Evolutionary conservation across 37 sponge, comb jelly and placozoan species (phyloP).

Genomic region (Tethya wilhelma): DNA sequence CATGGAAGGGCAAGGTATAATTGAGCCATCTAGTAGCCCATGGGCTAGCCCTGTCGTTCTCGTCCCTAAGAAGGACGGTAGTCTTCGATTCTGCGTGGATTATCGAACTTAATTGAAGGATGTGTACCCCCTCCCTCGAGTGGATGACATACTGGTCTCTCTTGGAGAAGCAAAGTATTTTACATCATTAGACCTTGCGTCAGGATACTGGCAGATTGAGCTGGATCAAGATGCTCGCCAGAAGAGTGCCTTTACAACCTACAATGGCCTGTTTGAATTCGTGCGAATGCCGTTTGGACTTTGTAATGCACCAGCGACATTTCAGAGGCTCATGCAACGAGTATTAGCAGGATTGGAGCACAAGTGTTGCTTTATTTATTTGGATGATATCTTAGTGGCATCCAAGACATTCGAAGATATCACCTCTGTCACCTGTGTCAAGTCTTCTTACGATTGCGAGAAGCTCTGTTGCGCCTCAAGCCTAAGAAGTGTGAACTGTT

Average conservation of each 20-base stretch:
- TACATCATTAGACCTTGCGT: slow-evolving; percentile 49
- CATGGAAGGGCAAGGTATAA: too few relatives aligned
- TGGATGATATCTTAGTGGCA: slow-evolving; percentile 12
- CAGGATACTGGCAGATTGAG: slow-evolving; percentile 73
- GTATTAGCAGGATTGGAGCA: slow-evolving; percentile 10
- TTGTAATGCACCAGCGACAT: slow-evolving; percentile 61
- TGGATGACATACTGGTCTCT: slow-evolving; percentile 42
- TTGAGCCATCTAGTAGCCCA: too few relatives aligned
- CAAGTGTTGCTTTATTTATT: slow-evolving; percentile 6
- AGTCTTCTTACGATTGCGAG: slow-evolving; percentile 31
- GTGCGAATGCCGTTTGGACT: slow-evolving; percentile 68
- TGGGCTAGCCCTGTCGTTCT: slow-evolving; percentile 75
- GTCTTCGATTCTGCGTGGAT: slow-evolving; percentile 53
- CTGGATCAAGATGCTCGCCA: slow-evolving; percentile 19
- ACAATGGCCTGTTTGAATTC: slow-evolving; percentile 61
- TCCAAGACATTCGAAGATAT: slow-evolving; percentile 28
- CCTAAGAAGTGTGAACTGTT: too few relatives aligned
- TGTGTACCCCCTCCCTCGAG: slow-evolving; percentile 63
- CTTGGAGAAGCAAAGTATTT: slow-evolving; percentile 52
- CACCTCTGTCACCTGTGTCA: slow-evolving; percentile 24
- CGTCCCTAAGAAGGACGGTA: slow-evolving; percentile 67
- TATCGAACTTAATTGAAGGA: slow-evolving; percentile 64
- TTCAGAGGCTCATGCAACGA: slow-evolving; percentile 11
- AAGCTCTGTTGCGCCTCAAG: slow-evolving; percentile 13
- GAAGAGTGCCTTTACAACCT: slow-evolving; percentile 62